Percentiles rank a stretch among this genome's conserved stretches.
These are phyloP conservation scores for Phyto melanocephala DNA, from an alignment of 2,888 invertebrate species.

Conservation along the genomic window DNA sequence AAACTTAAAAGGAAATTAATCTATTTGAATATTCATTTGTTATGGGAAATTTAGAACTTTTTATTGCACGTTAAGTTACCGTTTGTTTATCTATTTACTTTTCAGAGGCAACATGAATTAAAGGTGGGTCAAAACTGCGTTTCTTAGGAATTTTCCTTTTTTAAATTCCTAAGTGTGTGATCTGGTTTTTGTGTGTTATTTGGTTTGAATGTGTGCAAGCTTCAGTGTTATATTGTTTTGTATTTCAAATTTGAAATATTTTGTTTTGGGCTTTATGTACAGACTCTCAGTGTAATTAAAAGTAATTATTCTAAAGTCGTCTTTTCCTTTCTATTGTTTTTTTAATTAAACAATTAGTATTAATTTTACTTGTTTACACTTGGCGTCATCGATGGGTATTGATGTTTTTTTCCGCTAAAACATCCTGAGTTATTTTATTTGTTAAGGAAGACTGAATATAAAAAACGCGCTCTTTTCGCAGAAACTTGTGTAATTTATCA, in stretches of 20 bases:
- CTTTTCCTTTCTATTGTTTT: background rate
- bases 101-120: constrained; percentile 6
- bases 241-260: background rate
- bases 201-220: constrained; percentile 63
- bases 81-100: background rate
- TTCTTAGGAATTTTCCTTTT: background rate
- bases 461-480: constrained; percentile 54
- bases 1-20: constrained; percentile 53
- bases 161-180: constrained; percentile 11
- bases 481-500: constrained; percentile 25
- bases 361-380: constrained; percentile 12
- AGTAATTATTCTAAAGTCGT: constrained; percentile 55
- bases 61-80: constrained; percentile 65
- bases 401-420: constrained; percentile 7
- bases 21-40: constrained; percentile 48
- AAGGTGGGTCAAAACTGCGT: background rate
- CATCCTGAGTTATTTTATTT: constrained; percentile 22
- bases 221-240: constrained; percentile 36
- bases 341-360: background rate
- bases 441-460: background rate
- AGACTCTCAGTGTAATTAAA: constrained; percentile 62
- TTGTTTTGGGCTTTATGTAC: constrained; percentile 34
- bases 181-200: constrained; percentile 48
- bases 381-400: constrained; percentile 58
- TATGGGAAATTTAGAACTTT: constrained; percentile 66